A percentile compares a stretch with the other conserved stretches of the same genome.
Conservation (phyloP, 2,113 vertebrate species). For the Crypturellus undulatus region DNA sequence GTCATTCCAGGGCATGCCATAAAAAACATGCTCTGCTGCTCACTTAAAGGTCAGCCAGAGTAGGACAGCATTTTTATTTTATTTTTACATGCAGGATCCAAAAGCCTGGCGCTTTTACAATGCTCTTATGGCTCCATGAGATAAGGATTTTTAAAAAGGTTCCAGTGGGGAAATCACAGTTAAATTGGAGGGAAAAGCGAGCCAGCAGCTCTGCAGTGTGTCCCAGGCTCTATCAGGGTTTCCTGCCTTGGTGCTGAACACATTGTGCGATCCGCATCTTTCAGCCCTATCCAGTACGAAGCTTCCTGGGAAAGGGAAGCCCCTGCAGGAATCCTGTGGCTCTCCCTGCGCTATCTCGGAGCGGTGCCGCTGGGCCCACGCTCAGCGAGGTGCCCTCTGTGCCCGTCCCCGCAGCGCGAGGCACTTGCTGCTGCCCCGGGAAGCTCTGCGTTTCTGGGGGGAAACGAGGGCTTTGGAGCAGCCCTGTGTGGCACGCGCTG, state of each 20-base stretch:
- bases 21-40: background rate
- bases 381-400: no score
- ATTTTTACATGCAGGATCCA: background rate
- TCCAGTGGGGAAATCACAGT: constrained; percentile 31
- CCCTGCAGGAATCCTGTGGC: background rate
- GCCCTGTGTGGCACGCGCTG: no score
- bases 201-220: constrained; percentile 50
- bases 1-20: background rate
- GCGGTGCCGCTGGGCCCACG: no score
- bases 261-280: constrained; percentile 5
- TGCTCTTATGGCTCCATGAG: constrained; percentile 11
- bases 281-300: background rate
- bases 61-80: background rate
- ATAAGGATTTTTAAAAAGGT: constrained; percentile 1
- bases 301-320: background rate
- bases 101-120: background rate
- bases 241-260: constrained; percentile 25
- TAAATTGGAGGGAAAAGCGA: constrained; percentile 9
- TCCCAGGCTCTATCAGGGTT: constrained; percentile 40
- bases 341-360: no score
- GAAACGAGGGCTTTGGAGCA: no score
- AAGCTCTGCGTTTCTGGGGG: no score
- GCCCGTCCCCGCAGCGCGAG: no score
- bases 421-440: no score
- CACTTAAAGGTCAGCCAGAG: constrained; percentile 46